A percentile compares a stretch with the other conserved stretches of the same genome.
These are phyloP conservation scores for Diadromus collaris DNA, from an alignment of 2,888 invertebrate genomes.

Conservation along the genomic window DNA sequence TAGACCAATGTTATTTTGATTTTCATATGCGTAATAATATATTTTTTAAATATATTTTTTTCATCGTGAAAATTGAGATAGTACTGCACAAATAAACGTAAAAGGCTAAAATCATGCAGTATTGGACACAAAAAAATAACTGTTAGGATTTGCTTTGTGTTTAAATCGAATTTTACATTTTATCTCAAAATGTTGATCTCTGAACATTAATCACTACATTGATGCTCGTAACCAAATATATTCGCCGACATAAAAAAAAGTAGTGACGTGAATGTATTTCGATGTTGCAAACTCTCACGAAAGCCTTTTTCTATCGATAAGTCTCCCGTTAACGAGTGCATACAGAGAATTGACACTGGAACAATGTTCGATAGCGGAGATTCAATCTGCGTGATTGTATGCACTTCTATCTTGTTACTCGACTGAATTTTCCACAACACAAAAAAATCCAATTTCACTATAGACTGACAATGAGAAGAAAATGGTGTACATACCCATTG, in stretches of 20 bases:
- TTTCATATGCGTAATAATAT: not conserved
- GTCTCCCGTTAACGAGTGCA: slow-evolving; percentile 27
- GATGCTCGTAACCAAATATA: not conserved
- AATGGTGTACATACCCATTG: not conserved
- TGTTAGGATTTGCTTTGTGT: not conserved
- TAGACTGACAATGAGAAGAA: slow-evolving; percentile 72
- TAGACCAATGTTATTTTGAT: not conserved
- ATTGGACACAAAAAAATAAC: not conserved
- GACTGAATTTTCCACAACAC: slow-evolving; percentile 64
- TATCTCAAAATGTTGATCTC: not conserved
- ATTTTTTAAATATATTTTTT: not conserved
- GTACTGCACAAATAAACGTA: not conserved
- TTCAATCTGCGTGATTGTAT: slow-evolving; percentile 11
- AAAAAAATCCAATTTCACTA: slow-evolving; percentile 72
- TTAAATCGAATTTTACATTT: not conserved
- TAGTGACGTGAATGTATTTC: not conserved
- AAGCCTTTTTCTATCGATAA: not conserved
- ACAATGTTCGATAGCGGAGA: slow-evolving; percentile 55
- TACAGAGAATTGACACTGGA: slow-evolving; percentile 52
- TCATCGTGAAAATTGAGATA: not conserved
- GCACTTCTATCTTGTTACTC: slow-evolving; percentile 38
- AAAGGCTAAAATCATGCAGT: not conserved
- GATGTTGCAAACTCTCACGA: not conserved
- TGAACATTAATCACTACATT: not conserved
- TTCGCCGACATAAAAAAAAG: not conserved